phyloP scores from a whole-genome alignment of 2,888 invertebrate species.

The Orthonevra nobilis region DNA sequence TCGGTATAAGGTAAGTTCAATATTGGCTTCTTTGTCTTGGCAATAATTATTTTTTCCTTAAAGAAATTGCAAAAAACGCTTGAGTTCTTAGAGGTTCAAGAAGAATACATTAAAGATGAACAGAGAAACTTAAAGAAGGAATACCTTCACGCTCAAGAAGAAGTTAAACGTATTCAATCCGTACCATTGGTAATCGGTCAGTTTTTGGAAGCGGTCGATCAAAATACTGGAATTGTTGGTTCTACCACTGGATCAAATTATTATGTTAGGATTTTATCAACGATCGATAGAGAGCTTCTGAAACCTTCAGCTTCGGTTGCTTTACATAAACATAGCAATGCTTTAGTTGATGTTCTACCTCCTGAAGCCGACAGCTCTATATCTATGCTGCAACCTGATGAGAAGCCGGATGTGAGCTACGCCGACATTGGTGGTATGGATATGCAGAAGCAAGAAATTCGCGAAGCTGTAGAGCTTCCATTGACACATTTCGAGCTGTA shows the following conservation, averaged over 20 bases:
- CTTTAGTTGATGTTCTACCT: constrained; percentile 98
- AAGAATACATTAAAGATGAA: constrained; percentile 99
- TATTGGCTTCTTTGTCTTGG: constrained; percentile 17
- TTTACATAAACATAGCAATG: constrained; percentile 99
- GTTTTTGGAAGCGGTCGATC: constrained; percentile 99
- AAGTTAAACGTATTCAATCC: constrained; percentile 99
- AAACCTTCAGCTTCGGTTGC: constrained; percentile 99
- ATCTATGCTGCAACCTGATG: constrained; percentile 98
- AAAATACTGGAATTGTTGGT: constrained; percentile 99
- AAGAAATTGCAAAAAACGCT: constrained; percentile 97
- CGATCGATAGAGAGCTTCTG: constrained; percentile 97
- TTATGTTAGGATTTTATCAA: constrained; percentile 98
- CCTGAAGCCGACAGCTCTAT: constrained; percentile 99
- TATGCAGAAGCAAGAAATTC: constrained; percentile 99
- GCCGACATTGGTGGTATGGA: constrained; percentile 99
- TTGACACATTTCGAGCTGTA: constrained; percentile 99
- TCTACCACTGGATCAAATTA: constrained; percentile 99
- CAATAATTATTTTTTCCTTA: neutral
- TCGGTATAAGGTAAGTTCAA: constrained; percentile 90
- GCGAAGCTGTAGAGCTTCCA: constrained; percentile 98
- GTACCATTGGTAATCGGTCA: constrained; percentile 99
- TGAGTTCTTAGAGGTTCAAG: constrained; percentile 98
- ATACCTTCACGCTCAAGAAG: constrained; percentile 98
- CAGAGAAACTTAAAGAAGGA: constrained; percentile 99
- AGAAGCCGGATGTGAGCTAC: constrained; percentile 98